Evolutionary conservation across 2,113 vertebrate species (phyloP).

Genomic region (Amazona guildingii): DNA sequence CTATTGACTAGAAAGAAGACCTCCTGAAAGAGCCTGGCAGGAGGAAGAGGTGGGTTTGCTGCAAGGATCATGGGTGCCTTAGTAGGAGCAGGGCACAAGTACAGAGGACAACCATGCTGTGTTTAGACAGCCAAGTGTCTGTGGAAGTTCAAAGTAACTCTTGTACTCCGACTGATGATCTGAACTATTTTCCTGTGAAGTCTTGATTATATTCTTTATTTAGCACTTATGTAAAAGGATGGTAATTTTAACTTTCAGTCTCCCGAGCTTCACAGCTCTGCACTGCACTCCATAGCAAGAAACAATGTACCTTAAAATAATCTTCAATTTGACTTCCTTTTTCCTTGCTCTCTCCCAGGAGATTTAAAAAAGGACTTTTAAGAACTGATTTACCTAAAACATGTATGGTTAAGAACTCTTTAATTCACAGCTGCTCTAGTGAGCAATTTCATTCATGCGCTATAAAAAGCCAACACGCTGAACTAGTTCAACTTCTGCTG

Average conservation of each 20-base stretch:
- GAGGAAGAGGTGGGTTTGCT: not conserved
- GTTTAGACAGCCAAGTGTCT: not conserved
- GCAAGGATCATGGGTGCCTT: not conserved
- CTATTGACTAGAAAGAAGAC: not conserved
- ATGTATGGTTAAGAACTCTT: not conserved
- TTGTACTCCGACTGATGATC: not conserved
- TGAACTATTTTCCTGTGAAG: not conserved
- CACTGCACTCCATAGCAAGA: not conserved
- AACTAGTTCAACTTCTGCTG: not conserved
- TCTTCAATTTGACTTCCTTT: not conserved
- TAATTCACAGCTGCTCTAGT: not conserved
- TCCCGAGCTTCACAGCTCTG: not conserved
- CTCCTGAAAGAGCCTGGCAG: not conserved
- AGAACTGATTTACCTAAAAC: conserved; percentile 29
- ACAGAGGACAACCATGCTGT: accelerated
- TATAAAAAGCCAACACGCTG: not conserved
- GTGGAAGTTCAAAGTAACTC: not conserved
- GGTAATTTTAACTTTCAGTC: conserved; percentile 7
- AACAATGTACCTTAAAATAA: conserved; percentile 40
- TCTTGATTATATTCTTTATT: conserved; percentile 21
- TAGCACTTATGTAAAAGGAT: not conserved
- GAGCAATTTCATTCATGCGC: conserved; percentile 16
- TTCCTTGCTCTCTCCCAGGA: not conserved
- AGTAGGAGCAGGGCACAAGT: not conserved
- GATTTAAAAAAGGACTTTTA: not conserved